A percentile compares a stretch with the other conserved stretches of the same genome.
Evolutionary conservation across 1,140 invertebrate genomes (phyloP).

Genomic region (Potamilus streckersoni): DNA sequence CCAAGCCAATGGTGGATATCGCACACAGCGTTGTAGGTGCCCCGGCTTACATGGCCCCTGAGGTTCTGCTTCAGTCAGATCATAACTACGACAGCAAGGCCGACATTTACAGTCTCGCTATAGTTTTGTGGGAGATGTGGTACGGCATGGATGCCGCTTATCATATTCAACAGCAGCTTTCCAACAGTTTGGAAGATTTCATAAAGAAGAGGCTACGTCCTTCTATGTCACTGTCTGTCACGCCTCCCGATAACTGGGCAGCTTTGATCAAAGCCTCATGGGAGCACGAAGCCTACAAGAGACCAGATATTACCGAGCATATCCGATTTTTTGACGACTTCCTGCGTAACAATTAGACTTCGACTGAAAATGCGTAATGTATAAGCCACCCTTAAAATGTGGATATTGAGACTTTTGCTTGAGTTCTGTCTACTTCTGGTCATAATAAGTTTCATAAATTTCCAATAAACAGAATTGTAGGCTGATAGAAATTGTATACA

Average conservation of each 20-base stretch:
- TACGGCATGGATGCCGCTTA: conserved; percentile 53
- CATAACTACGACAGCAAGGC: conserved; percentile 37
- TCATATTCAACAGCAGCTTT: conserved; percentile 36
- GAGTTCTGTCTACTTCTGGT: no score
- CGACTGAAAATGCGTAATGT: not conserved
- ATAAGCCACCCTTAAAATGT: no score
- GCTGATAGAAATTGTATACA: no score
- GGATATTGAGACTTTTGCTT: no score
- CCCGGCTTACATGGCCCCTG: conserved; percentile 59
- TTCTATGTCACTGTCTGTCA: conserved; percentile 24
- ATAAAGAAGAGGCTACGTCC: conserved; percentile 39
- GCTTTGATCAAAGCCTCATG: conserved; percentile 34
- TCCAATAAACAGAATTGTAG: no score
- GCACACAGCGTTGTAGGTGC: conserved; percentile 49
- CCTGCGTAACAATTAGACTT: conserved; percentile 7
- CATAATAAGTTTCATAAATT: no score
- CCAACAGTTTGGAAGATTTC: conserved; percentile 26
- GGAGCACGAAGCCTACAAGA: conserved; percentile 21
- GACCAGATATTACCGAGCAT: conserved; percentile 18
- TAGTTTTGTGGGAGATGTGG: conserved; percentile 62
- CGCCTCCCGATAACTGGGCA: conserved; percentile 30
- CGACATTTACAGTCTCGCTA: conserved; percentile 47
- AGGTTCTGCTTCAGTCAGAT: conserved; percentile 41
- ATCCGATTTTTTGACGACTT: conserved; percentile 20
- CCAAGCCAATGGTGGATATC: conserved; percentile 51